phyloP scores from a whole-genome alignment of 2,113 vertebrate species.

The Chaetorhynchus papuensis region DNA sequence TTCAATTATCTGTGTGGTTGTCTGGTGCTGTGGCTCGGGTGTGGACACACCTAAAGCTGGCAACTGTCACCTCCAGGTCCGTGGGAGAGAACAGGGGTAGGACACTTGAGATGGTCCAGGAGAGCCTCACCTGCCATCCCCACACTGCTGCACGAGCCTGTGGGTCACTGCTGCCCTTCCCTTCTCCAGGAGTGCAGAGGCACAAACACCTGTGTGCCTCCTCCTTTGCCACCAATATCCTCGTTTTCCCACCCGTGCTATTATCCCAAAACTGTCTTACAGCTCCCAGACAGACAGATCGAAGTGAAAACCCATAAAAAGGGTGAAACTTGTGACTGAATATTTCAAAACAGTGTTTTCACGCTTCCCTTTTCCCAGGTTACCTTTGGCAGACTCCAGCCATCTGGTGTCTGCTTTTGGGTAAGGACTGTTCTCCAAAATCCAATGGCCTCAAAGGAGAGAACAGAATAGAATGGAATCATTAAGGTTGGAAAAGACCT shows the following conservation, averaged over 20 bases:
- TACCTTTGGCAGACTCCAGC: slow-evolving; percentile 29
- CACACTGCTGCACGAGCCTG: not conserved
- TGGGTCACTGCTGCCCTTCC: not conserved
- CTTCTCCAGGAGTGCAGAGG: not conserved
- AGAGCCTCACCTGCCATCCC: not conserved
- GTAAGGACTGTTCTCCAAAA: not conserved
- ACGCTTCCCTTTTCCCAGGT: slow-evolving; percentile 21
- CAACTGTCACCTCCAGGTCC: not conserved
- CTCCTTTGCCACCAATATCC: not conserved
- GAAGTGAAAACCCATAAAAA: not conserved
- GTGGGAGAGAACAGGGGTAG: not conserved
- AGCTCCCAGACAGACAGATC: not conserved
- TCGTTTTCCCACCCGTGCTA: not conserved
- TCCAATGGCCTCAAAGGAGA: not conserved
- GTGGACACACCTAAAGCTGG: not conserved
- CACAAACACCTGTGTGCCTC: not conserved
- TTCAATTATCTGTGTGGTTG: not conserved
- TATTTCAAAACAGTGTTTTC: not conserved
- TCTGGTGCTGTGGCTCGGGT: not conserved
- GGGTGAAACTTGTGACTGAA: not conserved
- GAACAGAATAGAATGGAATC: not conserved
- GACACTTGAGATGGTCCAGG: not conserved
- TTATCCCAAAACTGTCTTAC: not conserved
- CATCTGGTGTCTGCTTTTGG: slow-evolving; percentile 39
- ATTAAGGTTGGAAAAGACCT: not conserved